These are phyloP conservation scores for Cranoglanis bouderius DNA, from an alignment of 2,113 vertebrate species.

Conservation along the genomic window DNA sequence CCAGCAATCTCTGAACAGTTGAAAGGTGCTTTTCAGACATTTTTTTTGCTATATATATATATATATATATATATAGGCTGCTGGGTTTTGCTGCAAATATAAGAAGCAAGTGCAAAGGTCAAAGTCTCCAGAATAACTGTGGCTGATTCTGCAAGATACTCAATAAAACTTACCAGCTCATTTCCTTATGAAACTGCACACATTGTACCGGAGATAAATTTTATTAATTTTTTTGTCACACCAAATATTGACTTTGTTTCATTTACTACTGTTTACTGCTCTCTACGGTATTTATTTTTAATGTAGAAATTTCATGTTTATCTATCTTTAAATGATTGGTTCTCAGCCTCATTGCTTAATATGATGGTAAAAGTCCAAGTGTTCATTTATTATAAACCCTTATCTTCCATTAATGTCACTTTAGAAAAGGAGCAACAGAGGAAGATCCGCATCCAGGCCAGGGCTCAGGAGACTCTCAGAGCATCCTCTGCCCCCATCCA, in stretches of 20 bases:
- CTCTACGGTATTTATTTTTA: too few species aligned
- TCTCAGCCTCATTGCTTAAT: background rate
- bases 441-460: constrained; percentile 76
- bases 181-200: too few species aligned
- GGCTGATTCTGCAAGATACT: too few species aligned
- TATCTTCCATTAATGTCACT: constrained; percentile 17
- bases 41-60: background rate
- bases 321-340: background rate
- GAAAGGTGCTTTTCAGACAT: constrained; percentile 72
- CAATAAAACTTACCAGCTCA: too few species aligned
- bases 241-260: too few species aligned
- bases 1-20: constrained; percentile 72
- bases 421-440: constrained; percentile 80
- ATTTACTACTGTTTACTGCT: too few species aligned
- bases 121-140: too few species aligned
- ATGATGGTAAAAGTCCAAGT: background rate
- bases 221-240: too few species aligned
- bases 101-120: too few species aligned
- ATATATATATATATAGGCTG: background rate
- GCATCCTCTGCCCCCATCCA: constrained; percentile 63
- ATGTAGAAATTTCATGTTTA: too few species aligned
- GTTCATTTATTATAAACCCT: background rate
- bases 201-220: too few species aligned
- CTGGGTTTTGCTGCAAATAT: too few species aligned
- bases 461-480: constrained; percentile 76